phyloP scores from a whole-genome alignment of 1,140 invertebrate species.

The Kradibia gibbosae region DNA sequence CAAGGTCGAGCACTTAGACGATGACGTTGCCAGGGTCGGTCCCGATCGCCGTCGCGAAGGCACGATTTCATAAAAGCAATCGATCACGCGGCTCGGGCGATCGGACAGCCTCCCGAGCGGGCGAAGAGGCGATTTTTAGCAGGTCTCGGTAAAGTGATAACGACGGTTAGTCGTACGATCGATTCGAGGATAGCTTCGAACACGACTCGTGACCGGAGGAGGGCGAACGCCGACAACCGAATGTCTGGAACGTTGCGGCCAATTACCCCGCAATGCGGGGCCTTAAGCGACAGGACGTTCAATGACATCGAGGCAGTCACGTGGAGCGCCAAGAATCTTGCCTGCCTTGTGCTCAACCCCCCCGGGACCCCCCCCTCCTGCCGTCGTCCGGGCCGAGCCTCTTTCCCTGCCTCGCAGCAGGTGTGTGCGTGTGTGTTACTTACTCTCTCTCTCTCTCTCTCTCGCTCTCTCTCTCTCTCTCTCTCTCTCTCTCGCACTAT shows the following conservation, averaged over 20 bases:
- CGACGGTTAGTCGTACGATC: background rate
- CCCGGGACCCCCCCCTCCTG: constrained; percentile 43
- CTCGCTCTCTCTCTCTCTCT: background rate
- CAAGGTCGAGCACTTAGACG: too few relatives aligned
- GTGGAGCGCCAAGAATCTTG: constrained; percentile 38
- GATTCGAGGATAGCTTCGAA: background rate
- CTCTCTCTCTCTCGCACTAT: background rate
- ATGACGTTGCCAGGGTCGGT: too few relatives aligned
- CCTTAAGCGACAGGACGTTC: constrained; percentile 43
- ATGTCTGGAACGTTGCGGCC: constrained; percentile 34
- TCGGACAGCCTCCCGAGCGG: background rate
- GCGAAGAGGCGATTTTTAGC: background rate
- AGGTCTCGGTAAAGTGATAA: background rate
- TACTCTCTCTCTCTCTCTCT: background rate
- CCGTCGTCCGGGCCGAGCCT: too few relatives aligned
- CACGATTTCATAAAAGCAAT: too few relatives aligned
- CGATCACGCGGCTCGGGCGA: background rate
- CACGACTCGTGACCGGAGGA: background rate
- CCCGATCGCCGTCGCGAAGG: too few relatives aligned
- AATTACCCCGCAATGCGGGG: constrained; percentile 32
- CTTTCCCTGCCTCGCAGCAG: background rate
- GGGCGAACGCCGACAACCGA: constrained; percentile 2
- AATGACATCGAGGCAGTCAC: constrained; percentile 33
- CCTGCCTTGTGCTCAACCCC: constrained; percentile 48
- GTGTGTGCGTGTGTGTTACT: background rate